Evolutionary conservation across 2,113 vertebrate genomes (phyloP).

Genomic region (Clarias gariepinus): DNA sequence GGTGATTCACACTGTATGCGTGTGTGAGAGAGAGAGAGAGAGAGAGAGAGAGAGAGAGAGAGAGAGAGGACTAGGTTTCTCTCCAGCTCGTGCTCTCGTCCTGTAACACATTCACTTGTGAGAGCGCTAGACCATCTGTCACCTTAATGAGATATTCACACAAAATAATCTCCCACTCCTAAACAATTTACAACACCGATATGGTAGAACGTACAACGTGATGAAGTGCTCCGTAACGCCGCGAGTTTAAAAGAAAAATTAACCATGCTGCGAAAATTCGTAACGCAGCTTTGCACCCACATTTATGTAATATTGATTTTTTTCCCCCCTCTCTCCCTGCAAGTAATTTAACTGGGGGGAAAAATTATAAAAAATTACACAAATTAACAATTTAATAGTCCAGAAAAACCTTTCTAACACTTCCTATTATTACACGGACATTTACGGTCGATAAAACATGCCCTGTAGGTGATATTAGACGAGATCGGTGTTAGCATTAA

Average conservation of each 20-base stretch:
- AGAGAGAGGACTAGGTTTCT: neutral
- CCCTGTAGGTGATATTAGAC: neutral
- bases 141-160: conserved; percentile 32
- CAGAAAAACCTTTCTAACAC: neutral
- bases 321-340: neutral
- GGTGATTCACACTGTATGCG: neutral
- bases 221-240: neutral
- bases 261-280: neutral
- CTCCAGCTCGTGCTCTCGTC: neutral
- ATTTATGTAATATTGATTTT: neutral
- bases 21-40: neutral
- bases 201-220: neutral
- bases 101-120: neutral
- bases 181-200: neutral
- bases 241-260: neutral
- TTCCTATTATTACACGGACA: neutral
- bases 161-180: conserved; percentile 6
- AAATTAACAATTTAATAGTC: neutral
- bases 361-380: neutral
- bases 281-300: too few relatives aligned
- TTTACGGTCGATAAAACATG: neutral
- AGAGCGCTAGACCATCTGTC: conserved; percentile 29
- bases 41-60: neutral
- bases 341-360: neutral
- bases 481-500: neutral